Conservation (phyloP, 1,140 invertebrate species). For the Armadillidium nasatum region DNA sequence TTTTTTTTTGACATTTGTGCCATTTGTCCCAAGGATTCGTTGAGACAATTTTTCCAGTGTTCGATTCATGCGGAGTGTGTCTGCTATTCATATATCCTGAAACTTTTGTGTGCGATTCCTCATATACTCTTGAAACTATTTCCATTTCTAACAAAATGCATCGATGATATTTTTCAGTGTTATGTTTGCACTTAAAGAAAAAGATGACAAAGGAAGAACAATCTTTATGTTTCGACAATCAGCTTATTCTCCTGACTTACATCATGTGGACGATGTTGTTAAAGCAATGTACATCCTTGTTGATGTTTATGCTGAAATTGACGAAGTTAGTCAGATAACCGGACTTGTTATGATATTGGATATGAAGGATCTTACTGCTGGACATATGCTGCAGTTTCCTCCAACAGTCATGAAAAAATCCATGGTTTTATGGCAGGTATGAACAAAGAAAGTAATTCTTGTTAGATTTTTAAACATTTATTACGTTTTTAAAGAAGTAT, state of each 20-base stretch:
- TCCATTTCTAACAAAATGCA: no score
- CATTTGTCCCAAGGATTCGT: no score
- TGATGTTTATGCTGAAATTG: constrained; percentile 43
- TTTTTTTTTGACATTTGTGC: no score
- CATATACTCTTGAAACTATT: no score
- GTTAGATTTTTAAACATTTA: no score
- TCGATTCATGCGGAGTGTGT: no score
- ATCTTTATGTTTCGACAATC: constrained; percentile 47
- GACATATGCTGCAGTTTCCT: constrained; percentile 48
- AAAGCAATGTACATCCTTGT: constrained; percentile 39
- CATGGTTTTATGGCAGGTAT: constrained; percentile 41
- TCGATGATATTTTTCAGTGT: constrained; percentile 18
- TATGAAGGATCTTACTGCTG: constrained; percentile 47
- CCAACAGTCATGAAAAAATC: constrained; percentile 49
- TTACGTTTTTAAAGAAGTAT: no score
- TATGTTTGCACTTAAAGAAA: constrained; percentile 35
- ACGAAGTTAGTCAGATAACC: constrained; percentile 47
- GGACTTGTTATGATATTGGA: constrained; percentile 50
- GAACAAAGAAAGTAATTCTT: no score
- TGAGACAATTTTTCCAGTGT: no score
- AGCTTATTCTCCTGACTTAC: constrained; percentile 47
- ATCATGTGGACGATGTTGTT: constrained; percentile 45
- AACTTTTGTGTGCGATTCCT: no score
- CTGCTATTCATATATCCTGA: no score
- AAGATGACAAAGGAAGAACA: constrained; percentile 33